These are phyloP conservation scores for Eupithecia tripunctaria DNA, from an alignment of 2,888 invertebrate species.

Conservation along the genomic window DNA sequence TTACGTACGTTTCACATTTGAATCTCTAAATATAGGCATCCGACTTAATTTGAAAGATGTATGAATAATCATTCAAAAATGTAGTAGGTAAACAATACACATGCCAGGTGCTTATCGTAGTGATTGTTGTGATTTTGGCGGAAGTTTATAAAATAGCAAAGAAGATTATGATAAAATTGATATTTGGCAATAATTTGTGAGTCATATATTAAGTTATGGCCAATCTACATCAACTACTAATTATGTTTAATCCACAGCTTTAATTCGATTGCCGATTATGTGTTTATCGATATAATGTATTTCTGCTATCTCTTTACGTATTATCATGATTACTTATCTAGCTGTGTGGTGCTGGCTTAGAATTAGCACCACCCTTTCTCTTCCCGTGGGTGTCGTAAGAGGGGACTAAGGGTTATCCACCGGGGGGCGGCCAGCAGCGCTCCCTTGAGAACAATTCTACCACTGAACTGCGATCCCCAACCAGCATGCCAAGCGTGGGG, in stretches of 20 bases:
- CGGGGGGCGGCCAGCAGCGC: no score
- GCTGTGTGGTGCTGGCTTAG: no score
- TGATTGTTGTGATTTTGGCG: neutral
- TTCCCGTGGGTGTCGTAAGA: no score
- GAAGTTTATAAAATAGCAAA: neutral
- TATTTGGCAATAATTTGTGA: neutral
- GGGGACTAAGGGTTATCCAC: no score
- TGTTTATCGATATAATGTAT: neutral
- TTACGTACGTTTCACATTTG: neutral
- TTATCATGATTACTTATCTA: neutral
- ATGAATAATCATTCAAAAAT: neutral
- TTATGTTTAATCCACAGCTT: neutral
- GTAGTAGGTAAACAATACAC: neutral
- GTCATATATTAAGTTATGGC: neutral
- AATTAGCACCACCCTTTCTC: no score
- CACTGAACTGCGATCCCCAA: no score
- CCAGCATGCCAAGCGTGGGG: no score
- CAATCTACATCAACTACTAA: neutral
- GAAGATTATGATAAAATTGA: neutral
- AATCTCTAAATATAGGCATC: no score
- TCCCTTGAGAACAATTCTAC: no score
- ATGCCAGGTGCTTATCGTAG: slow-evolving; percentile 1
- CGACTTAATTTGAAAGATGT: neutral
- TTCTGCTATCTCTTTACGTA: neutral
- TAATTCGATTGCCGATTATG: neutral